These are phyloP conservation scores for Miniopterus natalensis DNA, from an alignment of 2,113 vertebrate species.

Conservation along the genomic window DNA sequence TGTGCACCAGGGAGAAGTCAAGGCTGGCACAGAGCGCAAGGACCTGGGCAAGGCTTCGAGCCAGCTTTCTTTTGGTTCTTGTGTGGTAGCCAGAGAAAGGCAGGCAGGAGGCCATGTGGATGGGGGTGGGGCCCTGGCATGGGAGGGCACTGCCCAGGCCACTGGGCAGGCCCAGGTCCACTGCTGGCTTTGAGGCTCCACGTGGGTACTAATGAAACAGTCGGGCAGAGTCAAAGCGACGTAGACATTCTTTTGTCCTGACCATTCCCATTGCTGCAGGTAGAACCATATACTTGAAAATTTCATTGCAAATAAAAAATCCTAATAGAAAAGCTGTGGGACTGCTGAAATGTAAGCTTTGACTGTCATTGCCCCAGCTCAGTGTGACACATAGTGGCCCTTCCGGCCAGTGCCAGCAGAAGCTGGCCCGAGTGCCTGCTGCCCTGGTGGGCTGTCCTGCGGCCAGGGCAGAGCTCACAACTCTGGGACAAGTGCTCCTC, in stretches of 20 bases:
- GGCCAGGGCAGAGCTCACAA: no score
- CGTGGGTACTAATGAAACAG: background rate
- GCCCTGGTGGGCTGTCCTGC: no score
- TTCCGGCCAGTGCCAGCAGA: no score
- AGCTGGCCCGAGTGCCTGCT: no score
- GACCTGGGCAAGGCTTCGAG: no score
- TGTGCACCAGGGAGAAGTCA: background rate
- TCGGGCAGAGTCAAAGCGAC: background rate
- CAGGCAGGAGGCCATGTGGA: background rate
- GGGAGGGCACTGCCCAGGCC: background rate
- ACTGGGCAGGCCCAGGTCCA: background rate
- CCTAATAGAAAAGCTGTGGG: background rate
- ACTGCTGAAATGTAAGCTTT: no score
- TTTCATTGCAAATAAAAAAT: background rate
- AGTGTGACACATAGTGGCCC: no score
- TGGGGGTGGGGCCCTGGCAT: background rate
- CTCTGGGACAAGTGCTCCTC: no score
- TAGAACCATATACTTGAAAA: background rate
- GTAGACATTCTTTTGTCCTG: background rate
- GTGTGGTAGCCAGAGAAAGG: background rate
- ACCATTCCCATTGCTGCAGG: background rate
- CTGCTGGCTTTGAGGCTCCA: no score
- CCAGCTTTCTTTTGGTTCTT: background rate
- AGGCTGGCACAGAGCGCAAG: fast-evolving
- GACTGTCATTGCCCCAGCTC: no score